Percentiles rank a stretch among this genome's conserved stretches.
Evolutionary conservation across 2,888 invertebrate genomes (phyloP).

Genomic region (Rapana venosa): DNA sequence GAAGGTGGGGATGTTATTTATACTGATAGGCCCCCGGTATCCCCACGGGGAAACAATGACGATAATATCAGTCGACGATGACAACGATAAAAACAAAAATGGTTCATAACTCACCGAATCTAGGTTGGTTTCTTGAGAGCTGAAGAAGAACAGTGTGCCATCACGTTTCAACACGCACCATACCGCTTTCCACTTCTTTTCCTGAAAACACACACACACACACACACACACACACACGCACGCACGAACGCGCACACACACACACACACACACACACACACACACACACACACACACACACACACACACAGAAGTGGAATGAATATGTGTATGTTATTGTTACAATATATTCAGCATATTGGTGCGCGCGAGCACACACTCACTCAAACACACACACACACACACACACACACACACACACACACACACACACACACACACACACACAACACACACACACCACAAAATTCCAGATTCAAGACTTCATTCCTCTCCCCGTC

Average conservation of each 20-base stretch:
- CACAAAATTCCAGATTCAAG: background rate
- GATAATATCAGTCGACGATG: too few species aligned
- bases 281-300: slow-evolving; percentile 4
- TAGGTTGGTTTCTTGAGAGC: background rate
- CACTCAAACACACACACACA: background rate
- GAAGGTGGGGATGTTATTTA: too few species aligned
- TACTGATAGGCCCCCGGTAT: too few species aligned
- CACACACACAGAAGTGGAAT: background rate
- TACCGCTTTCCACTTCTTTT: background rate
- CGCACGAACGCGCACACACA: background rate
- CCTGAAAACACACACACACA: background rate
- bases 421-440: background rate
- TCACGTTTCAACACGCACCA: slow-evolving; percentile 20
- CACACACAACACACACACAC: background rate
- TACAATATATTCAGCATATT: too few species aligned
- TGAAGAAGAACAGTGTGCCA: slow-evolving; percentile 32
- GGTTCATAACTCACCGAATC: slow-evolving; percentile 17
- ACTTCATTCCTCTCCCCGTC: too few species aligned
- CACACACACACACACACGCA: background rate
- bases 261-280: slow-evolving; percentile 6
- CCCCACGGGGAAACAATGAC: too few species aligned
- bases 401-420: background rate
- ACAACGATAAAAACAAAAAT: background rate
- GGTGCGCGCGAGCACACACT: background rate
- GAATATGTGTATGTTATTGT: background rate